Percentiles rank a stretch among this genome's conserved stretches.
Evolutionary conservation across 2,797 vertebrate species (phyloP).

Genomic region (Bovichtus variegatus): DNA sequence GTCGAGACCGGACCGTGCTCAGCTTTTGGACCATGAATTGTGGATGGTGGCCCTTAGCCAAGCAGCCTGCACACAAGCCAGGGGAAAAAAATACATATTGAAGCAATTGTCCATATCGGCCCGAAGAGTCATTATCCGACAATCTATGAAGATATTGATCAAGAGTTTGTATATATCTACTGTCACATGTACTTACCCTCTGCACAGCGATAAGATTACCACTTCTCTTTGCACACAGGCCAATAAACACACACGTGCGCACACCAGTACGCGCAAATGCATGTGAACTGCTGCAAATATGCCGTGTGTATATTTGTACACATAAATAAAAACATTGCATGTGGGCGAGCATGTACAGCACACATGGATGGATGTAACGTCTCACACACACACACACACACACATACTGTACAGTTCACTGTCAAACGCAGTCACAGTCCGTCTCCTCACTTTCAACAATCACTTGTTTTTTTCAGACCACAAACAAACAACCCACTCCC

Average conservation of each 20-base stretch:
- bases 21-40: constrained; percentile 43
- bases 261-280: constrained; percentile 17
- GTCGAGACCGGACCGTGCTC: constrained; percentile 43
- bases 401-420: constrained; percentile 56
- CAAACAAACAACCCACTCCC: constrained; percentile 80
- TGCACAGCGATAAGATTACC: constrained; percentile 70
- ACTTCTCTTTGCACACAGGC: constrained; percentile 67
- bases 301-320: constrained; percentile 15
- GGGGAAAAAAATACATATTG: constrained; percentile 64
- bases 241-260: constrained; percentile 61
- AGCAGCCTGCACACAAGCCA: constrained; percentile 46
- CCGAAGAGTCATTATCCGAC: constrained; percentile 72
- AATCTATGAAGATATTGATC: constrained; percentile 80
- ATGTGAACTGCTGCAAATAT: constrained; percentile 20
- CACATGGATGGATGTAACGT: constrained; percentile 18
- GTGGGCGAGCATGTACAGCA: background rate
- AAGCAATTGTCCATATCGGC: constrained; percentile 73
- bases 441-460: constrained; percentile 80
- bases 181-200: constrained; percentile 79
- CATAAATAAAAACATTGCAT: constrained; percentile 10
- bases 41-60: constrained; percentile 58
- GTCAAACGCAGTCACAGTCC: constrained; percentile 73
- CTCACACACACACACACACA: constrained; percentile 19
- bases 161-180: constrained; percentile 79
- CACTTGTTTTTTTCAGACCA: constrained; percentile 82